Conservation (phyloP, 2,888 invertebrate genomes). For the Epirrita christyi region DNA sequence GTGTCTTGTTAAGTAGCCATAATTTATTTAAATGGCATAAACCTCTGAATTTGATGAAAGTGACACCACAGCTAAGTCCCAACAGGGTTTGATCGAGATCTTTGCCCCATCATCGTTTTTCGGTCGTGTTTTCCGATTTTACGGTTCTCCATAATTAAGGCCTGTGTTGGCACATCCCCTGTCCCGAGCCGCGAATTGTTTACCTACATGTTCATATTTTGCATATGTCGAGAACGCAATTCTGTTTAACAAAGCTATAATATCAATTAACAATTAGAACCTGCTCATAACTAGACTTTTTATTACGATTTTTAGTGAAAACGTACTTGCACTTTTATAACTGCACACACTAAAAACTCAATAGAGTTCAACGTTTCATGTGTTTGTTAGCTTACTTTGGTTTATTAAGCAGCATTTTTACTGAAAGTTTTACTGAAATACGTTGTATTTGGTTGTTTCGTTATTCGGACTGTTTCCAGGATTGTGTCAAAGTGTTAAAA, state of each 20-base stretch:
- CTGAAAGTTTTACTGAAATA: too few species aligned
- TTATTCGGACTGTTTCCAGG: too few species aligned
- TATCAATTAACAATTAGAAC: slow-evolving; percentile 50
- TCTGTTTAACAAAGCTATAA: slow-evolving; percentile 56
- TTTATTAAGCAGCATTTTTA: too few species aligned
- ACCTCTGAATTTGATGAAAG: slow-evolving; percentile 2
- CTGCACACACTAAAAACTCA: too few species aligned
- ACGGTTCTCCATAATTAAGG: slow-evolving; percentile 71
- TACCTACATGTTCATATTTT: slow-evolving; percentile 66
- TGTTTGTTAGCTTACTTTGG: too few species aligned
- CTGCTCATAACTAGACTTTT: slow-evolving; percentile 23
- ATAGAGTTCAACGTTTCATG: too few species aligned
- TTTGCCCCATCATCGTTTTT: slow-evolving; percentile 44
- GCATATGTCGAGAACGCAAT: slow-evolving; percentile 56
- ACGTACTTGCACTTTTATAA: slow-evolving; percentile 17
- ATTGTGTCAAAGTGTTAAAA: background rate
- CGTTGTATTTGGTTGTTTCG: too few species aligned
- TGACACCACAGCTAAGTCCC: slow-evolving; percentile 16
- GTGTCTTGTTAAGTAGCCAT: background rate
- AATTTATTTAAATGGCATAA: background rate
- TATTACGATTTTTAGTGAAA: slow-evolving; percentile 20
- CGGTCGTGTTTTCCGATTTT: slow-evolving; percentile 65
- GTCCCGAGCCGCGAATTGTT: slow-evolving; percentile 65
- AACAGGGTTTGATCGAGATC: slow-evolving; percentile 33
- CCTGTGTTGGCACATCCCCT: slow-evolving; percentile 56